These are phyloP conservation scores for Drosophila varians DNA, from an alignment of 1,140 invertebrate species.

Conservation along the genomic window DNA sequence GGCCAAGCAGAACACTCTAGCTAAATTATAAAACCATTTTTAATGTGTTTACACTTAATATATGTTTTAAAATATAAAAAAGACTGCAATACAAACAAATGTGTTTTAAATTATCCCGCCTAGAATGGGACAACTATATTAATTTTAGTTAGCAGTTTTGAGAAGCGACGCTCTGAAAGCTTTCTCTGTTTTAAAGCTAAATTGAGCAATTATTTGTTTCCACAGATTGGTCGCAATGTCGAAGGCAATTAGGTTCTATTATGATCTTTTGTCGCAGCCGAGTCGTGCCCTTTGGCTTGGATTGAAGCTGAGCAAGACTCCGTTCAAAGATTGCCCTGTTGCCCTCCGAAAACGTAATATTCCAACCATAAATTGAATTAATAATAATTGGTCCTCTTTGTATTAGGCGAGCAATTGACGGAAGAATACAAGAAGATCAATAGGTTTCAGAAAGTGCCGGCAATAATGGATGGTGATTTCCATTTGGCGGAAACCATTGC, in stretches of 20 bases:
- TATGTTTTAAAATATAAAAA: not conserved
- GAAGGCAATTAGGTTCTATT: constrained; percentile 86
- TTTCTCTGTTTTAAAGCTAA: not conserved
- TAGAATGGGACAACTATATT: not conserved
- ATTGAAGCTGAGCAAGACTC: constrained; percentile 87
- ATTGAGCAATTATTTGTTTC: not conserved
- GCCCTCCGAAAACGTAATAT: constrained; percentile 86
- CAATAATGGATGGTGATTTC: constrained; percentile 89
- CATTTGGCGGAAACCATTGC: constrained; percentile 88
- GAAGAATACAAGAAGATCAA: constrained; percentile 90
- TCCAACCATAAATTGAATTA: constrained; percentile 50
- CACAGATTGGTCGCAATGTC: constrained; percentile 49
- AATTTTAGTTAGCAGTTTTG: not conserved
- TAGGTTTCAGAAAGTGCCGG: constrained; percentile 90
- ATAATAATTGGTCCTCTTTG: constrained; percentile 48
- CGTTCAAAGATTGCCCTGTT: constrained; percentile 86
- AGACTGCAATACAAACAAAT: not conserved
- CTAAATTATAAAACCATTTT: not conserved
- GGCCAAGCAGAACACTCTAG: constrained; percentile 14
- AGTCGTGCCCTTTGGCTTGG: constrained; percentile 89
- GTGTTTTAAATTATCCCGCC: not conserved
- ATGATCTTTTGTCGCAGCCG: constrained; percentile 90
- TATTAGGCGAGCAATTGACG: constrained; percentile 89
- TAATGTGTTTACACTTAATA: not conserved
- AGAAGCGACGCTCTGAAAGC: not conserved